Evolutionary conservation across 2,888 invertebrate species (phyloP), one percentile per base, ranked within the genome.

Genomic region (Gnatocerus cornutus): DNA sequence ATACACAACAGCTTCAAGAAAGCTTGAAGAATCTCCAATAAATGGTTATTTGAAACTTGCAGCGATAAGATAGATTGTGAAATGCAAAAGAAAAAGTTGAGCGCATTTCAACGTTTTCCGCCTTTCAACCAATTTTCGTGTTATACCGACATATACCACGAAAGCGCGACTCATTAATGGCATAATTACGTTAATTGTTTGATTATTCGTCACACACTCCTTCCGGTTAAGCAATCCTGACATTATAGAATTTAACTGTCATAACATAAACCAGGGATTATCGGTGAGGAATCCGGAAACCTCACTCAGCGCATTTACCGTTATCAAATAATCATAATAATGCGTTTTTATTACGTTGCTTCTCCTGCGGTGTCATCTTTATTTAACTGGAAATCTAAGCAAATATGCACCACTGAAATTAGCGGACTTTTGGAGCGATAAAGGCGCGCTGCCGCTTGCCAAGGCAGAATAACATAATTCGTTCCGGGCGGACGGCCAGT

Each of bases 381-480:
- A 37, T n/a, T 8, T 37, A n/a, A n/a, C n/a, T n/a, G n/a, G n/a
- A n/a, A 16, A 8, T 9, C 37, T n/a, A 30, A 10, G 7, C 6
- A 13, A 55, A 55, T 21, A 21, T 21, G 21, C 1, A 21, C 4
- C 21, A 21, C 4, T 16, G 21, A 56, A 56, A 56, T 56, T 56
- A 56, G 29, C 27, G 29, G 43, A 43, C 21, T 56, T 56, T 43
- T 43, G 43, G 43, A 43, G 29, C 43, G 56, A 56, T 56, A 56
- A 43, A 43, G 37, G 56, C 56, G 43, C 27, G 46, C 46, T 61
- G 48, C 48, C 33, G 48, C 37, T 59, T 59, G 59, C 46, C 46
- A 59, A 48, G 33, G 16, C 46, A 59, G 46, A 59, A 59, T 46
- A 62, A 62, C 50, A 62, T 62, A 62, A 62, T 62, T 50, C 62